A percentile compares a stretch with the other conserved stretches of the same genome.
These are phyloP conservation scores for Vulpes lagopus DNA, from an alignment of 2,113 vertebrate species.

Conservation along the genomic window DNA sequence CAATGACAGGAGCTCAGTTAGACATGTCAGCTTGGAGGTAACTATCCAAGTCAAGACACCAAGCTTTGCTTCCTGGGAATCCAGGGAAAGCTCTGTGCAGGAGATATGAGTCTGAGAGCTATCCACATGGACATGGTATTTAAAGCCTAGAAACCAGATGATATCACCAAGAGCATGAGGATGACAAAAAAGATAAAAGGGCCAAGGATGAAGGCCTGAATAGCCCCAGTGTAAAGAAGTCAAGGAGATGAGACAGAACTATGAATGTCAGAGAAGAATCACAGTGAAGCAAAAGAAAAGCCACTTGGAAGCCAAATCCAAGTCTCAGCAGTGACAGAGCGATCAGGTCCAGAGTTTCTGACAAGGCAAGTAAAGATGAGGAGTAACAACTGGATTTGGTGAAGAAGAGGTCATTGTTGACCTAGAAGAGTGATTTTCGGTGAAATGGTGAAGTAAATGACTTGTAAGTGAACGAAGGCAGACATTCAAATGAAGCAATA, in stretches of 20 bases:
- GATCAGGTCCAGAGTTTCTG: not conserved
- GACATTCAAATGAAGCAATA: not conserved
- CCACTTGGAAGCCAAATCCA: not conserved
- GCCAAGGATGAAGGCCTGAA: not conserved
- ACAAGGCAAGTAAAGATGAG: not conserved
- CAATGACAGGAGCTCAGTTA: not conserved
- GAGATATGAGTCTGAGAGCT: not conserved
- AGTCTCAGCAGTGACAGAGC: not conserved
- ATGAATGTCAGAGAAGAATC: not conserved
- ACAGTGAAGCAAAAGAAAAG: not conserved
- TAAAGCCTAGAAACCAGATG: not conserved
- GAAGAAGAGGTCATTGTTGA: not conserved
- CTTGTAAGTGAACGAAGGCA: not conserved
- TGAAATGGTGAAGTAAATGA: slow-evolving; percentile 17
- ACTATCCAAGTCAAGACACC: not conserved
- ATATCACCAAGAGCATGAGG: not conserved
- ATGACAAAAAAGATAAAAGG: not conserved
- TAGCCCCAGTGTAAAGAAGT: not conserved
- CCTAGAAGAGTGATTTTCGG: not conserved
- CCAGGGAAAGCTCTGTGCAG: not conserved
- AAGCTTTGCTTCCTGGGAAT: not conserved
- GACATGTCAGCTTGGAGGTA: not conserved
- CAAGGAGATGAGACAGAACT: not conserved
- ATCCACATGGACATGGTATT: not conserved
- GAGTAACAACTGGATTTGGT: not conserved